These are phyloP conservation scores for Magallana gigas DNA, from an alignment of 1,140 invertebrate genomes.

Conservation along the genomic window DNA sequence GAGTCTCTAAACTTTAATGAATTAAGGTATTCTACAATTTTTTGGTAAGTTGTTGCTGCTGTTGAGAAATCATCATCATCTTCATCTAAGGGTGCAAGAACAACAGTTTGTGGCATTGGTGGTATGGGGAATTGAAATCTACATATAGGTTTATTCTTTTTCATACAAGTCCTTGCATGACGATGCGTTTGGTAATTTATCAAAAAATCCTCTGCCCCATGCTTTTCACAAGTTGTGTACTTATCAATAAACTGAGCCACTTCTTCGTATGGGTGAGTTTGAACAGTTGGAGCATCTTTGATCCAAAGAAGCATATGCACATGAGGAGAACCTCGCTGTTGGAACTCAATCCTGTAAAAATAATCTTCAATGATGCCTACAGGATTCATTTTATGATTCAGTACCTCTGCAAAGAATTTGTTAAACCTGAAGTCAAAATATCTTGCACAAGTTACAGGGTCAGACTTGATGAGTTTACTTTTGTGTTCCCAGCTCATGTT, in stretches of 20 bases:
- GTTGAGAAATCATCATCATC: constrained; percentile 27
- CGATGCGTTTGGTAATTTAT: constrained; percentile 35
- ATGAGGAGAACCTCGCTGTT: constrained; percentile 79
- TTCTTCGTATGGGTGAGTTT: constrained; percentile 27
- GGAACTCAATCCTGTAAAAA: constrained; percentile 77
- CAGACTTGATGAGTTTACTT: constrained; percentile 49
- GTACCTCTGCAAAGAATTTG: constrained; percentile 37
- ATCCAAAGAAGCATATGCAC: constrained; percentile 78
- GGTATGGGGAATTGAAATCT: constrained; percentile 57
- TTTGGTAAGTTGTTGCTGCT: neutral
- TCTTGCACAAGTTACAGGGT: constrained; percentile 53
- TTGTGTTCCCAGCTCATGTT: constrained; percentile 54
- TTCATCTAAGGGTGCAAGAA: constrained; percentile 48
- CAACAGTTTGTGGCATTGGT: constrained; percentile 51
- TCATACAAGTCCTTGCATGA: constrained; percentile 48
- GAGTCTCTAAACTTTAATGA: constrained; percentile 29
- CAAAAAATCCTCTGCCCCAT: constrained; percentile 13
- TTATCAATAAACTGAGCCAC: constrained; percentile 54
- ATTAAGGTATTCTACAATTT: constrained; percentile 4
- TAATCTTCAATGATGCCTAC: constrained; percentile 59
- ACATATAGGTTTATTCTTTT: constrained; percentile 46
- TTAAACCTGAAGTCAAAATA: constrained; percentile 43
- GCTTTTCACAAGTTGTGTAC: constrained; percentile 40
- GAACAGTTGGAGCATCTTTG: constrained; percentile 69
- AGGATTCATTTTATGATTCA: constrained; percentile 14